These are phyloP conservation scores for Campaea margaritaria DNA, from an alignment of 2,888 invertebrate genomes.

Conservation along the genomic window DNA sequence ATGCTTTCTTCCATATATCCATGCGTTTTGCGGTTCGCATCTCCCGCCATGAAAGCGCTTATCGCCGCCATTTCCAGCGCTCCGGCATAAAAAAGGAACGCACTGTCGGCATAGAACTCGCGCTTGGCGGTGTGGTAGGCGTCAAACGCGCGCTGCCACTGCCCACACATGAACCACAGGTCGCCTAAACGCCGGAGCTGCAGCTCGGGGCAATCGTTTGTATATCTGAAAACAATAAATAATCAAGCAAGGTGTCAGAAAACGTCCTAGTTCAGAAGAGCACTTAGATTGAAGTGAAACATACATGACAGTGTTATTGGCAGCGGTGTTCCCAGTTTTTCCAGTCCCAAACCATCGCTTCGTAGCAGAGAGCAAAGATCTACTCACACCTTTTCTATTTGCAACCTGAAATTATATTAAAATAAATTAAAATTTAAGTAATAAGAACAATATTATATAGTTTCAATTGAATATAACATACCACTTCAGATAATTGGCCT, in stretches of 20 bases:
- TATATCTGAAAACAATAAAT: constrained; percentile 85
- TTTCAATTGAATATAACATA: constrained; percentile 61
- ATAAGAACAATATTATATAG: not conserved
- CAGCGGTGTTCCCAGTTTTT: constrained; percentile 91
- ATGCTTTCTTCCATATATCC: constrained; percentile 98
- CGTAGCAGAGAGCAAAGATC: constrained; percentile 96
- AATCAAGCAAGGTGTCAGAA: not conserved
- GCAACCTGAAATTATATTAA: constrained; percentile 83
- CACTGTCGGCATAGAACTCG: constrained; percentile 98
- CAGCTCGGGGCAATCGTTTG: constrained; percentile 94
- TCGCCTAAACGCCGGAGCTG: constrained; percentile 97
- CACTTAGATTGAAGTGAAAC: constrained; percentile 54
- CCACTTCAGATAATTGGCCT: constrained; percentile 90
- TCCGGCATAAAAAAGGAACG: constrained; percentile 98
- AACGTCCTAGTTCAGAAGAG: not conserved
- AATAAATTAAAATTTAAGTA: constrained; percentile 5
- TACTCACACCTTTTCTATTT: constrained; percentile 96
- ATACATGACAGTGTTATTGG: constrained; percentile 93
- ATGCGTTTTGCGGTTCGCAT: constrained; percentile 90
- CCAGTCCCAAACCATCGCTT: constrained; percentile 97
- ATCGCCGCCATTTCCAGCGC: constrained; percentile 98
- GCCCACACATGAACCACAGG: constrained; percentile 97
- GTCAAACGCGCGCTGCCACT: constrained; percentile 96
- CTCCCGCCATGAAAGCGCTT: constrained; percentile 95
- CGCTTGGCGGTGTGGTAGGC: constrained; percentile 98